Conservation (phyloP, 2,113 vertebrate genomes). For the Ictalurus furcatus region DNA sequence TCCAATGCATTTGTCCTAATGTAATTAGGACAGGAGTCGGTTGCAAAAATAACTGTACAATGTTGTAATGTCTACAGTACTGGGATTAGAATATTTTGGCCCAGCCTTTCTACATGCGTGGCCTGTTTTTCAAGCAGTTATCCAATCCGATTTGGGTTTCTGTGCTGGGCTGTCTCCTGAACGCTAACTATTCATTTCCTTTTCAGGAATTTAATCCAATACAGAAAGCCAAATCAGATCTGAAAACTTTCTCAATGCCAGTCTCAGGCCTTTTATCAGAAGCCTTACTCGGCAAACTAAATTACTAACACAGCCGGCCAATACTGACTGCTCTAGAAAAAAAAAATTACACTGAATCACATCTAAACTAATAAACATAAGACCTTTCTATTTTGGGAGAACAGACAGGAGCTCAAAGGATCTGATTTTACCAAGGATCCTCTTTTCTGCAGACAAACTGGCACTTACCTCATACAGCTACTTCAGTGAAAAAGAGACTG, state of each 20-base stretch:
- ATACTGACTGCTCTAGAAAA: background rate
- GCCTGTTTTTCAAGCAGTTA: background rate
- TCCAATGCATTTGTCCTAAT: background rate
- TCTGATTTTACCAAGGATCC: background rate
- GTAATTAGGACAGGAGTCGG: background rate
- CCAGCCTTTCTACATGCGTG: background rate
- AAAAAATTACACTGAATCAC: background rate
- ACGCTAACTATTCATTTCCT: background rate
- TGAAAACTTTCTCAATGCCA: background rate
- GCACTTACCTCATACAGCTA: background rate
- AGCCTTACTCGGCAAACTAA: background rate
- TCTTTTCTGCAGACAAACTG: conserved; percentile 1
- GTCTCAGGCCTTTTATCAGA: background rate
- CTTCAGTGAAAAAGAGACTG: background rate
- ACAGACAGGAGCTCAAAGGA: background rate
- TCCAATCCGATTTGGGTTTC: background rate
- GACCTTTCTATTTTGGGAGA: background rate
- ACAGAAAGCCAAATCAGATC: background rate
- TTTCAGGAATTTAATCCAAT: conserved; percentile 10
- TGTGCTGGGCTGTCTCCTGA: background rate
- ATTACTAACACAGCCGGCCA: background rate
- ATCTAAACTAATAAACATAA: background rate
- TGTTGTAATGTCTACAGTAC: background rate
- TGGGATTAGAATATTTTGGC: background rate
- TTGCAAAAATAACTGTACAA: background rate